phyloP scores from a whole-genome alignment of 2,113 vertebrate genomes.

The Heterochromis multidens region DNA sequence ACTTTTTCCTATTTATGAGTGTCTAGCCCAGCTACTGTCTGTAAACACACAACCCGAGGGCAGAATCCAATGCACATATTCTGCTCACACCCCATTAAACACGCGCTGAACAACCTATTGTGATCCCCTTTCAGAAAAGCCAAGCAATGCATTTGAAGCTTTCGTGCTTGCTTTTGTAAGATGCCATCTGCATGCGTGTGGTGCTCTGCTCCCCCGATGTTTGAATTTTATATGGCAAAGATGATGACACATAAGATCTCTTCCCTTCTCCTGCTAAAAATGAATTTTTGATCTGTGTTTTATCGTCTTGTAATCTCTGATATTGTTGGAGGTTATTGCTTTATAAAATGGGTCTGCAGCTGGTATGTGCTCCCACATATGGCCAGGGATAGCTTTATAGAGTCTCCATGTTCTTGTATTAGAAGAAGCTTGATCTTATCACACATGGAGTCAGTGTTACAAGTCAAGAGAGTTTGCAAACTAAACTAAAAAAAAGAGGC shows the following conservation, averaged over 20 bases:
- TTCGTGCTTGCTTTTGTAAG: not conserved
- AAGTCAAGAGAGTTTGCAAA: constrained; percentile 13
- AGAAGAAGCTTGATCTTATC: not conserved
- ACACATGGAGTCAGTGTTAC: constrained; percentile 1
- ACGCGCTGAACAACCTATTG: constrained; percentile 26
- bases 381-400: constrained; percentile 30
- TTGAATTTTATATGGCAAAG: constrained; percentile 37
- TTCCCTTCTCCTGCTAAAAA: constrained; percentile 24
- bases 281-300: constrained; percentile 55
- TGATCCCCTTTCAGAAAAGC: constrained; percentile 28
- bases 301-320: constrained; percentile 55
- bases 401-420: constrained; percentile 31
- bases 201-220: not conserved
- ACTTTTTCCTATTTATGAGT: constrained; percentile 40
- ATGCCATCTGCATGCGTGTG: not conserved
- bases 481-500: not conserved
- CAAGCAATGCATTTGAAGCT: constrained; percentile 5
- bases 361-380: constrained; percentile 36
- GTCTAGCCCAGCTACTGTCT: constrained; percentile 34
- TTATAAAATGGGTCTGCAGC: constrained; percentile 53
- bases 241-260: constrained; percentile 53
- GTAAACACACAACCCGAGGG: constrained; percentile 61
- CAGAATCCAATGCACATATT: constrained; percentile 29
- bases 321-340: constrained; percentile 58
- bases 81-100: constrained; percentile 58